phyloP scores from a whole-genome alignment of 2,888 invertebrate genomes.

The Lagria hirta region DNA sequence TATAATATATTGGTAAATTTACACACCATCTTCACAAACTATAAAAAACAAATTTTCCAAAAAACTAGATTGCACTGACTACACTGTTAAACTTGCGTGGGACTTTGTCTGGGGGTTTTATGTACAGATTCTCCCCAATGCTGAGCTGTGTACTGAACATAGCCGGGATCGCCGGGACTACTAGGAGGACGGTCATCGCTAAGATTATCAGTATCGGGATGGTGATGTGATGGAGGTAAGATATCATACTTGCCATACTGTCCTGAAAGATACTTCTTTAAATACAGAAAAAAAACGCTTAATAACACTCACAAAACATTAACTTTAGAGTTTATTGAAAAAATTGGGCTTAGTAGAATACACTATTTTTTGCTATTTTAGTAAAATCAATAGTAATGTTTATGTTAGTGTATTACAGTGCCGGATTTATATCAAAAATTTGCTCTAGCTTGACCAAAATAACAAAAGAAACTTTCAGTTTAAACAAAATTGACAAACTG shows the following conservation, averaged over 20 bases:
- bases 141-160: slow-evolving; percentile 70
- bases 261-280: too few relatives aligned
- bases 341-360: too few relatives aligned
- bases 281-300: too few relatives aligned
- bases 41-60: slow-evolving; percentile 6
- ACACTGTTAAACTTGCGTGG: slow-evolving; percentile 45
- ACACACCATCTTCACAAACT: slow-evolving; percentile 7
- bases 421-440: too few relatives aligned
- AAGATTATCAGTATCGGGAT: slow-evolving; percentile 45
- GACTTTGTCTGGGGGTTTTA: slow-evolving; percentile 58
- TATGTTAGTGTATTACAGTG: too few relatives aligned
- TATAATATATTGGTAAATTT: slow-evolving; percentile 12
- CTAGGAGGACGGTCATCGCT: slow-evolving; percentile 60
- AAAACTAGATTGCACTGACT: background rate
- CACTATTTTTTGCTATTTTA: too few relatives aligned
- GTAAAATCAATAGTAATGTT: too few relatives aligned
- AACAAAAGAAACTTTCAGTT: too few relatives aligned
- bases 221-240: slow-evolving; percentile 54
- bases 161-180: slow-evolving; percentile 73
- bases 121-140: slow-evolving; percentile 61
- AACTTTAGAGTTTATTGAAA: too few relatives aligned
- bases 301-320: too few relatives aligned
- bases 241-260: slow-evolving; percentile 49
- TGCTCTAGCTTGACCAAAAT: too few relatives aligned
- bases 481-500: too few relatives aligned